A percentile compares a stretch with the other conserved stretches of the same genome.
These are phyloP conservation scores for Lepidothrix coronata DNA, from an alignment of 2,113 vertebrate genomes.

Conservation along the genomic window DNA sequence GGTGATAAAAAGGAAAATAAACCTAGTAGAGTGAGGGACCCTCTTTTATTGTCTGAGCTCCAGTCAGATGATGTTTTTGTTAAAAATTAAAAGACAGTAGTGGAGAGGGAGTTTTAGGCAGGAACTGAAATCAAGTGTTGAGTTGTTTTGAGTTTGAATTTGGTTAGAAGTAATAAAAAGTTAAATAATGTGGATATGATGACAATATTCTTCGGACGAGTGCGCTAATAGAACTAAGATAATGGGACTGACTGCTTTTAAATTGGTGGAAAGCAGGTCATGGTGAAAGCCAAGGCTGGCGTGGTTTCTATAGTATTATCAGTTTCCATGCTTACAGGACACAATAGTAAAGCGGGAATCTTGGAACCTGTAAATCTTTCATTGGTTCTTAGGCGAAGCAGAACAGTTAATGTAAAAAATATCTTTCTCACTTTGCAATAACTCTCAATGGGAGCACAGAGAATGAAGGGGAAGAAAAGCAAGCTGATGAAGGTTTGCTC, in stretches of 20 bases:
- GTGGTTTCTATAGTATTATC: conserved; percentile 48
- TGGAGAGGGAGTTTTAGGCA: background rate
- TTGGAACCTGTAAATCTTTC: conserved; percentile 71
- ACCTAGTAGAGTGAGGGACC: background rate
- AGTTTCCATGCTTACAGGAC: conserved; percentile 65
- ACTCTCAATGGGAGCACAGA: conserved; percentile 10
- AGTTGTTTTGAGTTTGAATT: background rate
- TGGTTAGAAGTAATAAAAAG: conserved; percentile 23
- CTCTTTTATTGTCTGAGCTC: background rate
- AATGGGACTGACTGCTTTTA: conserved; percentile 19
- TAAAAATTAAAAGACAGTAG: background rate
- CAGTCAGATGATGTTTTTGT: background rate
- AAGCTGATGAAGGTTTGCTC: conserved; percentile 17
- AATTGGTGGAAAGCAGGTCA: conserved; percentile 44
- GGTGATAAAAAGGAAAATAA: conserved; percentile 12
- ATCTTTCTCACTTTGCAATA: conserved; percentile 66
- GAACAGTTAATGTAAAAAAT: conserved; percentile 54
- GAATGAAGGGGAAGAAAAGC: background rate
- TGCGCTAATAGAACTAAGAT: conserved; percentile 21
- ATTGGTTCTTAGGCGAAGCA: conserved; percentile 16
- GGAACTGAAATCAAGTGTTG: background rate
- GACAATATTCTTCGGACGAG: background rate
- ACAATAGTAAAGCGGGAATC: conserved; percentile 32
- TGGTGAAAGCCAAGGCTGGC: conserved; percentile 40
- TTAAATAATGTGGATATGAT: background rate